Conservation (phyloP, 2,888 invertebrate species). For the Cheilosia grossa region DNA sequence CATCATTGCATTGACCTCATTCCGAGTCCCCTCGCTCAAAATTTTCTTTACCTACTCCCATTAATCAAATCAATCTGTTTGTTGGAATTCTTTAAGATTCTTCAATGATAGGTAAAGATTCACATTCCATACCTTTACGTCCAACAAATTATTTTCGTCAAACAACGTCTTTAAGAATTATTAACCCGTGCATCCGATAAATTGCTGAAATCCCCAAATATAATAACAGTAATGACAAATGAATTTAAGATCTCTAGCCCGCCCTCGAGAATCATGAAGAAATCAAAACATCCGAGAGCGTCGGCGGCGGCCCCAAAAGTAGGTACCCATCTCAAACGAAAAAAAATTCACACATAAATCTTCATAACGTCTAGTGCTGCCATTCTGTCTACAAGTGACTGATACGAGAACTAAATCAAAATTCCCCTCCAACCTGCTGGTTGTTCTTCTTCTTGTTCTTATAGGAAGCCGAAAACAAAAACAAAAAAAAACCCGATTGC, state of each 20-base stretch:
- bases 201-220: conserved; percentile 6
- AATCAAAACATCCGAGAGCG: conserved; percentile 19
- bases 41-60: background rate
- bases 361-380: conserved; percentile 75
- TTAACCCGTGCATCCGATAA: conserved; percentile 46
- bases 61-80: conserved; percentile 52
- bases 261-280: conserved; percentile 47
- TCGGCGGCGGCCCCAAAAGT: conserved; percentile 3
- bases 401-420: conserved; percentile 75
- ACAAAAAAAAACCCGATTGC: background rate
- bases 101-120: background rate
- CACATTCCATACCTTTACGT: conserved; percentile 2
- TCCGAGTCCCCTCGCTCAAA: background rate
- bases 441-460: conserved; percentile 43
- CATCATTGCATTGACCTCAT: conserved; percentile 24
- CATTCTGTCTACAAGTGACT: conserved; percentile 76
- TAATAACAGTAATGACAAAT: conserved; percentile 23
- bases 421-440: conserved; percentile 61
- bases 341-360: conserved; percentile 74
- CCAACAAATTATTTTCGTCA: conserved; percentile 55
- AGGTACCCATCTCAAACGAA: background rate
- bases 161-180: conserved; percentile 45
- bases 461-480: background rate
- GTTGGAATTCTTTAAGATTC: conserved; percentile 27
- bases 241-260: conserved; percentile 41